Conservation (phyloP, 1,140 invertebrate genomes). For the Drosophila orosa region DNA sequence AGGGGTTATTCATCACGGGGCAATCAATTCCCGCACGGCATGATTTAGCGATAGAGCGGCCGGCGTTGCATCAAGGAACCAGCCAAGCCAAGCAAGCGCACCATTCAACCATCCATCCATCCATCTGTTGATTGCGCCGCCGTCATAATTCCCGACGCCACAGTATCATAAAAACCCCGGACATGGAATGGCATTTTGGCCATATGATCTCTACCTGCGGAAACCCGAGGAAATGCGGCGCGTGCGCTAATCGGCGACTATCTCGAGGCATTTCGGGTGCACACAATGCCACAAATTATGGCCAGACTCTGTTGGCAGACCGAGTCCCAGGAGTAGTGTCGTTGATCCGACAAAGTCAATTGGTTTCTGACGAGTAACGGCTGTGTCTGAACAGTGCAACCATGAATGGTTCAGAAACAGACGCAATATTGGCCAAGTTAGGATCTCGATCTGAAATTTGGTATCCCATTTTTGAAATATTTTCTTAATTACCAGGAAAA, state of each 20-base stretch:
- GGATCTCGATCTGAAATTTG: background rate
- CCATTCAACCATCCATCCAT: conserved; percentile 6
- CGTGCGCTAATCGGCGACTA: conserved; percentile 50
- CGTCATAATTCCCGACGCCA: conserved; percentile 47
- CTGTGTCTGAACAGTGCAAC: conserved; percentile 11
- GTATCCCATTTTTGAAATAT: background rate
- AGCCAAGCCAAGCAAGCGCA: background rate
- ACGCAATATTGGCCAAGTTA: background rate
- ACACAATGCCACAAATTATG: conserved; percentile 63
- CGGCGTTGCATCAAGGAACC: conserved; percentile 21
- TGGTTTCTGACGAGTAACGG: conserved; percentile 73
- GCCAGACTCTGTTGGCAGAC: conserved; percentile 42
- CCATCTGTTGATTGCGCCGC: conserved; percentile 29
- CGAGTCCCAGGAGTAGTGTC: conserved; percentile 35
- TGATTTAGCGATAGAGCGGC: conserved; percentile 19
- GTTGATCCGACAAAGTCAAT: conserved; percentile 70
- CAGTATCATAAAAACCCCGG: conserved; percentile 32
- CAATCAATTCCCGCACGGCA: conserved; percentile 17
- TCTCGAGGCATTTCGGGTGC: conserved; percentile 5
- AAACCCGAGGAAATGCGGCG: conserved; percentile 23
- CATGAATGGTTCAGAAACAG: conserved; percentile 16
- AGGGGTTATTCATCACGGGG: conserved; percentile 36
- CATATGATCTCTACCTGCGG: conserved; percentile 46
- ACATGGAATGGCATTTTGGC: background rate
- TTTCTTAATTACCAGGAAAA: background rate